A percentile compares a stretch with the other conserved stretches of the same genome.
Conservation (phyloP, 2,888 invertebrate species). For the Rhagonycha fulva region DNA sequence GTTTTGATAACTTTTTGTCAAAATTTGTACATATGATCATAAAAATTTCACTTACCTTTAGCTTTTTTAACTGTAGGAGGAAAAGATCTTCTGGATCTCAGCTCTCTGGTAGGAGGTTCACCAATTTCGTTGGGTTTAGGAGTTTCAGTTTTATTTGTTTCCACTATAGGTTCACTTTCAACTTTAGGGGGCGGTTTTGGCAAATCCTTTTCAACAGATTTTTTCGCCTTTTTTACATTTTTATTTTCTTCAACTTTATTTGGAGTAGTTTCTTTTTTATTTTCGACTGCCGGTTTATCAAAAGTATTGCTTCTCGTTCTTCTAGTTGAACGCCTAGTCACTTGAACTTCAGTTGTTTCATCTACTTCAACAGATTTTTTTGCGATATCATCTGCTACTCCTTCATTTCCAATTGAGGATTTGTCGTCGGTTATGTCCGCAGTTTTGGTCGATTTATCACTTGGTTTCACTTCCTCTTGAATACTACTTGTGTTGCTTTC, state of each 20-base stretch:
- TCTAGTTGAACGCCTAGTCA: slow-evolving; percentile 5
- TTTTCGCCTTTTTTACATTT: not conserved
- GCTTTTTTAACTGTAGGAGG: not conserved
- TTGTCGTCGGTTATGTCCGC: not conserved
- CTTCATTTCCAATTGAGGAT: not conserved
- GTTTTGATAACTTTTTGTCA: no score
- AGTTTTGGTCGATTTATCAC: not conserved
- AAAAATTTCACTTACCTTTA: not conserved
- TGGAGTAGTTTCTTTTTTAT: not conserved
- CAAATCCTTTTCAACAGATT: not conserved
- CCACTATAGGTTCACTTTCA: not conserved
- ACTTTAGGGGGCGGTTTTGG: not conserved
- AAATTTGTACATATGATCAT: not conserved
- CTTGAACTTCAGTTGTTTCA: not conserved
- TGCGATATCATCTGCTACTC: not conserved
- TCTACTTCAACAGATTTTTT: not conserved
- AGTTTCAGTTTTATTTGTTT: not conserved
- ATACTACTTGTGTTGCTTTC: not conserved
- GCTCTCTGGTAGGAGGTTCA: not conserved
- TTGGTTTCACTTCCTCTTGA: not conserved
- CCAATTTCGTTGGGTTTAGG: not conserved
- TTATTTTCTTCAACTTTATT: not conserved
- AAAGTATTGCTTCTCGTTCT: slow-evolving; percentile 9
- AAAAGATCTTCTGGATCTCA: not conserved
- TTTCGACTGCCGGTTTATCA: not conserved